Base-by-base conservation (phyloP, 2,113 vertebrate genomes). In the Leuciscus idus region DNA sequence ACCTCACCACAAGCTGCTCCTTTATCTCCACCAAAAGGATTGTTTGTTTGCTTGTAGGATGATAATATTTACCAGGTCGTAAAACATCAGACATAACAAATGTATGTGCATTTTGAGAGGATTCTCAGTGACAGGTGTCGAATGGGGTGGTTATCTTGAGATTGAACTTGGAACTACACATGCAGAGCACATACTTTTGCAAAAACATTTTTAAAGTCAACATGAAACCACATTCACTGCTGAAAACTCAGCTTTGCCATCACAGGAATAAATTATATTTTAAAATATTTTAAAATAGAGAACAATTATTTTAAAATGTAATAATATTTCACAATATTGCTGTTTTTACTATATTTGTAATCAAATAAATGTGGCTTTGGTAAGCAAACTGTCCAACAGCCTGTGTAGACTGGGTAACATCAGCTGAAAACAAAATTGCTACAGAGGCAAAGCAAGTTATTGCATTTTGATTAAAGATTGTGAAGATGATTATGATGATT, bases 31-130 rank as follows among this genome's bases (percentile, higher is more conserved):
- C 87, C 90, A 91, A 93, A 92, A 93, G 92, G 90, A 91, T 91
- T 93, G 92, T 94, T 94, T 94, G 94, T 94, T 95, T 95, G 93
- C 92, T 92, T 92, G 94, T 94, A 88, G 89, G 93, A 93, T 93
- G 94, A 94, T 95, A 94, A 95, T 94, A 94, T 95, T 95, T 95
- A 90, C 93, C 90, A 84, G 80, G 89, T 92, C 92, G 93, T 92
- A 91, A 66, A 39, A 90, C 55, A 84, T 79, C 90, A 90, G 90
- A 95, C 93, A 92, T 93, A 94, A 94, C 92, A 92, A 92, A 94
- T 93, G 93, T 90, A 93, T 90, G 91, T 90, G 92, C 91, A 91
- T 93, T 93, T 90, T 90, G 86, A 92, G 88, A 91, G 91, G 66
- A 64, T 79, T 59, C 64, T 64, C 68, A 39, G 82, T 86, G 89